Evolutionary conservation across 2,888 invertebrate genomes (phyloP), one percentile per base, ranked within the genome.

Genomic region (Eupithecia insigniata): DNA sequence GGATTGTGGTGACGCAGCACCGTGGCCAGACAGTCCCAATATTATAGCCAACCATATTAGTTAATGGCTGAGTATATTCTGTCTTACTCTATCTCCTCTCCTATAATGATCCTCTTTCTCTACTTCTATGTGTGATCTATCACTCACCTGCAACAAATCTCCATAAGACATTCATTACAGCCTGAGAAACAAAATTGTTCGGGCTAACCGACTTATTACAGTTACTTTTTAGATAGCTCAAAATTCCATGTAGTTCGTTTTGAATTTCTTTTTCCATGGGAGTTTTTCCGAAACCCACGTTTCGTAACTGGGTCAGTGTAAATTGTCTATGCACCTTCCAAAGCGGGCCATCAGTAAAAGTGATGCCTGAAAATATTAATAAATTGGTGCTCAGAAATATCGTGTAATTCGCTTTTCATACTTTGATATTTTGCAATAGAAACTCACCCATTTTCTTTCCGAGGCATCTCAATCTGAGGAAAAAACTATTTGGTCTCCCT

Each of bases 111-210:
- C n/a, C n/a, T n/a, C n/a, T n/a, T n/a, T n/a, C n/a, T n/a, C n/a
- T n/a, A n/a, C n/a, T n/a, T n/a, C n/a, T n/a, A n/a, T n/a, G n/a
- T n/a, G n/a, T n/a, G n/a, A n/a, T n/a, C n/a, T n/a, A n/a, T 16
- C 30, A 46, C 76, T 80, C 89, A 80, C 96, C 96, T 66, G 97
- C 96, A 67, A 96, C 93, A 90, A 96, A 95, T 30, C 94, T 95
- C 97, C 97, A 97, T 26, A 97, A 84, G 0, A 96, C 95, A 85
- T 97, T 97, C 75, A 97, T 87, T 1, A 96, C 95, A 0, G 96
- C 94, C 55, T 96, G 89, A 71, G 96, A 95, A 60, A 97, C 95
- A 1, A 93, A 87, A 14, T 87, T 88, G 74, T 94, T 93, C 77
- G 96, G 93, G 61, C 87, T 87, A 0, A 96, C 89, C 0, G 95